Percentiles rank a stretch among this genome's conserved stretches.
Conservation (phyloP, 2,888 invertebrate genomes). For the Eristalis pertinax region DNA sequence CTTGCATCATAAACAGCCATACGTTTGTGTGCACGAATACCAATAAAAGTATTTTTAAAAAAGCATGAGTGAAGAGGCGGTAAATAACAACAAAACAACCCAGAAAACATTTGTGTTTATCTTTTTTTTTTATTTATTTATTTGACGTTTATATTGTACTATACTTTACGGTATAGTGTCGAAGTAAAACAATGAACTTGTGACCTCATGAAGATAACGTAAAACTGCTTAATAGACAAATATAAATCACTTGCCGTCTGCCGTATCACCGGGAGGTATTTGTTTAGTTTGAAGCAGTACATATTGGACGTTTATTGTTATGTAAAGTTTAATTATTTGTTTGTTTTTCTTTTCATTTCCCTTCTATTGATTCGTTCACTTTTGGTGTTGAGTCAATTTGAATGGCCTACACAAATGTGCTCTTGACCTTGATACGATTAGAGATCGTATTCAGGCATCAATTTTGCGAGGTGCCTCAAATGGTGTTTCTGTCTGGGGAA, state of each 20-base stretch:
- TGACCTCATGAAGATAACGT: conserved; percentile 32
- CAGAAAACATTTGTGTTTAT: background rate
- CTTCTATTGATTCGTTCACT: background rate
- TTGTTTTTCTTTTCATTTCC: conserved; percentile 15
- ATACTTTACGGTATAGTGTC: conserved; percentile 3
- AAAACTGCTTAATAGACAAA: conserved; percentile 12
- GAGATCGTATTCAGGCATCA: background rate
- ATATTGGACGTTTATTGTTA: conserved; percentile 37
- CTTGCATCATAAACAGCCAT: conserved; percentile 7
- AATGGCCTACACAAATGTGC: background rate
- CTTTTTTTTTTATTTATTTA: background rate
- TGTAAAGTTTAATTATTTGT: conserved; percentile 43
- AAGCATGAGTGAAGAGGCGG: too few species aligned
- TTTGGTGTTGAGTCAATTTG: background rate
- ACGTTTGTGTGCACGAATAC: background rate
- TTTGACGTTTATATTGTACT: background rate
- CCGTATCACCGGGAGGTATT: conserved; percentile 12
- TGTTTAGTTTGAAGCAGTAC: conserved; percentile 6
- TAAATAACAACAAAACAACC: background rate
- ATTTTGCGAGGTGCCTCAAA: background rate
- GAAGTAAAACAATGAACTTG: conserved; percentile 35
- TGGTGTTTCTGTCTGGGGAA: background rate
- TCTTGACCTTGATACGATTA: conserved; percentile 1
- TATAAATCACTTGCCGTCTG: conserved; percentile 16
- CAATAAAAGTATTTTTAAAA: background rate